phyloP scores from a whole-genome alignment of 2,888 invertebrate genomes.

The Drosophila histrio region DNA sequence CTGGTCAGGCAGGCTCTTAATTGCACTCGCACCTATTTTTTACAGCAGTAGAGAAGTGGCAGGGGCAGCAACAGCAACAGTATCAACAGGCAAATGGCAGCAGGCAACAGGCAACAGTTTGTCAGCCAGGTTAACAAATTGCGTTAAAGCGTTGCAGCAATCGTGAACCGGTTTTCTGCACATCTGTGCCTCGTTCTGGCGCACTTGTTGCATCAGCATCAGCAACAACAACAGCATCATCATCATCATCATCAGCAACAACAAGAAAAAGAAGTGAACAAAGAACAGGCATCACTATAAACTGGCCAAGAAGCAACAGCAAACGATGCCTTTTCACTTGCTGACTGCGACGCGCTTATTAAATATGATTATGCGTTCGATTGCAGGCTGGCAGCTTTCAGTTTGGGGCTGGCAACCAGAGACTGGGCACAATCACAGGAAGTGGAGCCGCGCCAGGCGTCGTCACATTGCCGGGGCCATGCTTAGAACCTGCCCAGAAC shows the following conservation, averaged over 20 bases:
- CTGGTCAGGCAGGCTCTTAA: slow-evolving; percentile 73
- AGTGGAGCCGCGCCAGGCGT: slow-evolving; percentile 70
- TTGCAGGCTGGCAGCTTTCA: slow-evolving; percentile 49
- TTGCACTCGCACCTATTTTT: slow-evolving; percentile 78
- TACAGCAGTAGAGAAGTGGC: slow-evolving; percentile 9
- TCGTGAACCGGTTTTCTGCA: slow-evolving; percentile 69
- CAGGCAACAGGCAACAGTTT: slow-evolving; percentile 71
- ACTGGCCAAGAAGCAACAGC: slow-evolving; percentile 27
- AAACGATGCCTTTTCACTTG: slow-evolving; percentile 48
- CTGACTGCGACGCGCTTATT: slow-evolving; percentile 68
- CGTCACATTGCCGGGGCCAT: slow-evolving; percentile 68
- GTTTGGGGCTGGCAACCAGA: slow-evolving; percentile 26
- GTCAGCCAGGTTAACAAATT: slow-evolving; percentile 82
- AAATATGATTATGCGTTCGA: slow-evolving; percentile 79
- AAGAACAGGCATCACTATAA: slow-evolving; percentile 18
- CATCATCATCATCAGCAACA: slow-evolving; percentile 21
- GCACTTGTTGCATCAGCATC: slow-evolving; percentile 76
- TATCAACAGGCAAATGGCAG: slow-evolving; percentile 15
- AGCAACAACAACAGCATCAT: slow-evolving; percentile 17
- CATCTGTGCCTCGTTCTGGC: slow-evolving; percentile 78
- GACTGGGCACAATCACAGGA: slow-evolving; percentile 57
- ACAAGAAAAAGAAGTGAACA: not conserved
- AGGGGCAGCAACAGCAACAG: slow-evolving; percentile 3
- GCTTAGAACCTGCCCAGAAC: slow-evolving; percentile 41
- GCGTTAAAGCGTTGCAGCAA: slow-evolving; percentile 64